Conservation (phyloP, 2,888 invertebrate species). For the Amblyjoppa fuscipennis region DNA sequence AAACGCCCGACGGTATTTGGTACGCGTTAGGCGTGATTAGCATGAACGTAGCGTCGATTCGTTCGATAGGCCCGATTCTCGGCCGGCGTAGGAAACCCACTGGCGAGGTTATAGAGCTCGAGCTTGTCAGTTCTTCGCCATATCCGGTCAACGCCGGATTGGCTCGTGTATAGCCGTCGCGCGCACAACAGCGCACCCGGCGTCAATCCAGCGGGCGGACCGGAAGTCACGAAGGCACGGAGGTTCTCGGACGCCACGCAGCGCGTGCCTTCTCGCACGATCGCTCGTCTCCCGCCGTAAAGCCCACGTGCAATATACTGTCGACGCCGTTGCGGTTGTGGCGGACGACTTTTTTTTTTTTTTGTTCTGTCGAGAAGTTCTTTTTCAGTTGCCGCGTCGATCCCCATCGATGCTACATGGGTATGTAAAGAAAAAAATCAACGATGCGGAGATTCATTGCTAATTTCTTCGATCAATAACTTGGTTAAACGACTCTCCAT, state of each 20-base stretch:
- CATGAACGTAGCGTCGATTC: slow-evolving; percentile 71
- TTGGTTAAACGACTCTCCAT: no score
- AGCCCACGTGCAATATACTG: background rate
- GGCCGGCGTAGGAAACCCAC: slow-evolving; percentile 27
- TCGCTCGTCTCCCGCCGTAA: background rate
- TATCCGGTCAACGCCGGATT: slow-evolving; percentile 77
- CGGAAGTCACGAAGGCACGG: slow-evolving; percentile 78
- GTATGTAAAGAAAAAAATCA: background rate
- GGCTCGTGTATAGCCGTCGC: slow-evolving; percentile 54
- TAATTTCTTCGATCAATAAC: no score
- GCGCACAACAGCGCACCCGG: slow-evolving; percentile 55
- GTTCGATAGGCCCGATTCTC: slow-evolving; percentile 36
- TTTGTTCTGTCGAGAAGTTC: slow-evolving; percentile 21
- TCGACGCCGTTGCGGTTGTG: slow-evolving; percentile 31
- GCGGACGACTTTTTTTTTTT: slow-evolving; percentile 4
- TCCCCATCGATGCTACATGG: background rate
- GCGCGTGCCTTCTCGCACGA: slow-evolving; percentile 44
- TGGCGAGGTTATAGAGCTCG: slow-evolving; percentile 70
- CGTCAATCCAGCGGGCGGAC: slow-evolving; percentile 52
- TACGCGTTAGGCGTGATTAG: slow-evolving; percentile 81
- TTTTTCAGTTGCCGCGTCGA: slow-evolving; percentile 1
- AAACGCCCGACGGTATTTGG: slow-evolving; percentile 78
- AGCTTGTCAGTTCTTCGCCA: slow-evolving; percentile 77
- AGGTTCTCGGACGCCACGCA: slow-evolving; percentile 40
- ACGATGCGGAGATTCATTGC: background rate